phyloP scores from a whole-genome alignment of 2,797 vertebrate species.

The Coracias cyanogaster region DNA sequence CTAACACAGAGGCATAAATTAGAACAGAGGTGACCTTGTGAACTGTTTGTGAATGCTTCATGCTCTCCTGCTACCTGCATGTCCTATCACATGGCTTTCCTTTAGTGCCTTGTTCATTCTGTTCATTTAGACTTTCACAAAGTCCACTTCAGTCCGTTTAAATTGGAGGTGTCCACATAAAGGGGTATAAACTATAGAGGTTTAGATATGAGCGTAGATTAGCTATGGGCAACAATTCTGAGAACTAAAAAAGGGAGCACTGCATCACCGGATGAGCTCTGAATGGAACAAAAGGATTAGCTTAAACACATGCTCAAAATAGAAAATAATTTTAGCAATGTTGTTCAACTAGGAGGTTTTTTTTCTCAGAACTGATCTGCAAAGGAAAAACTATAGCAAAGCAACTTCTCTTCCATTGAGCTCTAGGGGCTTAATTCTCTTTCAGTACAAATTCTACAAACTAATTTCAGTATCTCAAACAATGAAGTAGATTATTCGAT shows the following conservation, averaged over 20 bases:
- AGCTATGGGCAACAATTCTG: conserved; percentile 47
- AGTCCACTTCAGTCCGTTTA: background rate
- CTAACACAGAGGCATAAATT: background rate
- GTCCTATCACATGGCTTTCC: background rate
- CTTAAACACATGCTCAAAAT: conserved; percentile 62
- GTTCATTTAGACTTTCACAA: background rate
- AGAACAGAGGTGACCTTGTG: background rate
- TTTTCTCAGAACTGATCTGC: conserved; percentile 19
- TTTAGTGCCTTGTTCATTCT: background rate
- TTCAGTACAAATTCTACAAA: conserved; percentile 1
- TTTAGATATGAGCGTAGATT: conserved; percentile 14
- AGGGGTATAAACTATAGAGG: background rate
- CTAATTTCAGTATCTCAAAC: conserved; percentile 45
- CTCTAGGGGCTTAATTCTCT: background rate
- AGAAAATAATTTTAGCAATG: conserved; percentile 72
- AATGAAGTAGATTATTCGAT: background rate
- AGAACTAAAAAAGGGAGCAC: conserved; percentile 62
- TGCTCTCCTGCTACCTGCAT: background rate
- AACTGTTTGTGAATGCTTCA: background rate
- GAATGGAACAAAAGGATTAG: conserved; percentile 71
- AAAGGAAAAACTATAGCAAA: conserved; percentile 45
- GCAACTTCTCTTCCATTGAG: conserved; percentile 31
- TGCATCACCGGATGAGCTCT: conserved; percentile 63
- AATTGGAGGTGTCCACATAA: background rate
- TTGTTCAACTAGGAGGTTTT: conserved; percentile 36